Base-by-base conservation (phyloP, 2,888 invertebrate genomes). In the Agonopterix alstromeriana region DNA sequence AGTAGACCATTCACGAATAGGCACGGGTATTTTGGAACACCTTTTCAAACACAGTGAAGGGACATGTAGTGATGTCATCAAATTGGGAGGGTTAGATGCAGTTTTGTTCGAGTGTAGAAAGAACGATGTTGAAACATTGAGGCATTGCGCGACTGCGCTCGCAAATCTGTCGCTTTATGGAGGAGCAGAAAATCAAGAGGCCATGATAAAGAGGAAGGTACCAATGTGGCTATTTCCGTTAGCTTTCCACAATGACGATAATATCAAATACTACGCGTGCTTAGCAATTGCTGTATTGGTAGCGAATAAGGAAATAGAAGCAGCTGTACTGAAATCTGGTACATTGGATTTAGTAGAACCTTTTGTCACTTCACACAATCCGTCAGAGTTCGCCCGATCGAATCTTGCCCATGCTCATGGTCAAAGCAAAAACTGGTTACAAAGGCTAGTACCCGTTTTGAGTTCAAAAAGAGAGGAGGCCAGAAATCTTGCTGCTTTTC, bases 201-300 rank as follows among this genome's bases (percentile, higher is more conserved):
- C 96, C 0, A 99, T 99, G 98, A 97, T 98, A 58, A 95, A 96
- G 67, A 90, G 95, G 56, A 97, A 97, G 82, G 97, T 96, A 8
- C 97, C 97, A 3, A 94, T 96, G 92, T 99, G 99, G 99, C 82
- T 99, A 53, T 99, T 99, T 79, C 98, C 99, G 0, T 81, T 99
- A 58, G 99, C 99, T 11, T 98, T 98, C 77, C 97, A 98, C 75
- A 93, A 93, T 61, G 99, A 99, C 73, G 98, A 99, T 73, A 97
- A 98, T 65, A 97, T 98, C 54, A 97, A 98, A 80, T 99, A 99
- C 82, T 99, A 99, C 76, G 99, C 99, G 9, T 99, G 99, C 75
- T 90, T 99, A 68, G 99, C 99, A 35, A 98, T 99, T 58, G 97
- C 98, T 4, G 97, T 97, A 35, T 90, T 99, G 55, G 98, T 98